Evolutionary conservation across 2,888 invertebrate genomes (phyloP).

Genomic region (Xestia c-nigrum): DNA sequence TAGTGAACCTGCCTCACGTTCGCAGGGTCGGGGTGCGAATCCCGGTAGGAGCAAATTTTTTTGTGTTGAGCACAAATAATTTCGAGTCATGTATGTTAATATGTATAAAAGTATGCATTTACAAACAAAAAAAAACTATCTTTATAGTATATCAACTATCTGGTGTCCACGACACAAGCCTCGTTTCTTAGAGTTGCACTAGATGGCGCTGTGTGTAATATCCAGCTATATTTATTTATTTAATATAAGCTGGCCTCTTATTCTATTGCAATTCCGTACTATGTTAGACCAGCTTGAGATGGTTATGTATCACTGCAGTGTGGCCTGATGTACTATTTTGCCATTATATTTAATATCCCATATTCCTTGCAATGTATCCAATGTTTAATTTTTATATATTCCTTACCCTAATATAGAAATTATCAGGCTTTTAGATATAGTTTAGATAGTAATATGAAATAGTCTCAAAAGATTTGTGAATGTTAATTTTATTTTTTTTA

Average conservation of each 20-base stretch:
- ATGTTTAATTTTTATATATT: slow-evolving; percentile 43
- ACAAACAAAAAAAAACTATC: too few species aligned
- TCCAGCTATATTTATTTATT: too few species aligned
- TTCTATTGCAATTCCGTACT: background rate
- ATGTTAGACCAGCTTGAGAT: background rate
- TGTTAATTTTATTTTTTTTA: slow-evolving; percentile 36
- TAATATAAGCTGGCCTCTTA: background rate
- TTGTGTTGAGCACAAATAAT: too few species aligned
- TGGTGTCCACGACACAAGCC: too few species aligned
- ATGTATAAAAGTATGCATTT: too few species aligned
- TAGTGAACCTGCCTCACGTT: too few species aligned
- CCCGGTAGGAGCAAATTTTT: too few species aligned
- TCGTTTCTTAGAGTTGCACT: too few species aligned
- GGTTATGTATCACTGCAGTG: background rate
- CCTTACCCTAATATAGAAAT: slow-evolving; percentile 28
- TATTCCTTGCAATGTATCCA: slow-evolving; percentile 21
- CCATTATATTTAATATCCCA: slow-evolving; percentile 20
- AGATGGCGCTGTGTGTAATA: too few species aligned
- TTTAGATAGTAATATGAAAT: slow-evolving; percentile 31
- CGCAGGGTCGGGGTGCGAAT: too few species aligned
- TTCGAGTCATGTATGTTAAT: too few species aligned
- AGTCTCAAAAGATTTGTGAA: slow-evolving; percentile 49
- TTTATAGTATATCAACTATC: too few species aligned
- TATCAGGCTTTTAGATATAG: slow-evolving; percentile 42
- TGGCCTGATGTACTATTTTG: slow-evolving; percentile 2